These are phyloP conservation scores for Empidonax traillii DNA, from an alignment of 2,113 vertebrate species.

Conservation along the genomic window DNA sequence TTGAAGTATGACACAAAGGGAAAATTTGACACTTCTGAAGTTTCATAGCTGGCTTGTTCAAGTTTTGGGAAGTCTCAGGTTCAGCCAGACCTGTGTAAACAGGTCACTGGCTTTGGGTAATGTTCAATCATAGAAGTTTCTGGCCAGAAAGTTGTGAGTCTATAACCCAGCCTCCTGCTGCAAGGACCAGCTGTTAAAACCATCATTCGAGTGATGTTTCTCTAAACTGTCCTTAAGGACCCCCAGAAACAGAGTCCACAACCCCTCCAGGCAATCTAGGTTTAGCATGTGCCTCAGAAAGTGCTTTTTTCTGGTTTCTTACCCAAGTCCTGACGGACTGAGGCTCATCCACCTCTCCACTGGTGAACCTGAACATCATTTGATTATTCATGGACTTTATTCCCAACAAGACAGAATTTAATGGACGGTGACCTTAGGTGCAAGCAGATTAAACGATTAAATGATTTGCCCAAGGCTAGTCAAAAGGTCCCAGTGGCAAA, in stretches of 20 bases:
- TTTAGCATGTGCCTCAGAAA: background rate
- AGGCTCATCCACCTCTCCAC: background rate
- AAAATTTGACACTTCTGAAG: background rate
- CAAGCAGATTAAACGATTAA: conserved; percentile 41
- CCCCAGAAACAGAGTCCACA: background rate
- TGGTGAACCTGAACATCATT: background rate
- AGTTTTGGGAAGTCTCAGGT: background rate
- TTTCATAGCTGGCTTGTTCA: background rate
- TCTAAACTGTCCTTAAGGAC: background rate
- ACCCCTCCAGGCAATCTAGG: background rate
- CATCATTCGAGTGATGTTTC: background rate
- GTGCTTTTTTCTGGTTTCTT: background rate
- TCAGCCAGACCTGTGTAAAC: background rate
- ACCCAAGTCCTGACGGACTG: background rate
- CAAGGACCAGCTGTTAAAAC: background rate
- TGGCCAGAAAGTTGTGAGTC: background rate
- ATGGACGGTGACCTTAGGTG: conserved; percentile 6
- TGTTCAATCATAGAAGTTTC: background rate
- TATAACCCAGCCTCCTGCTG: background rate
- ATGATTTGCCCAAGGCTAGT: conserved; percentile 47
- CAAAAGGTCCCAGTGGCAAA: conserved; percentile 36
- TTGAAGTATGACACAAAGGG: background rate
- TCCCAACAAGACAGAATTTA: background rate
- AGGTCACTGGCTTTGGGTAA: background rate
- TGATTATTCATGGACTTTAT: conserved; percentile 17